Conservation (phyloP, 2,797 vertebrate species). For the Silurus aristotelis region DNA sequence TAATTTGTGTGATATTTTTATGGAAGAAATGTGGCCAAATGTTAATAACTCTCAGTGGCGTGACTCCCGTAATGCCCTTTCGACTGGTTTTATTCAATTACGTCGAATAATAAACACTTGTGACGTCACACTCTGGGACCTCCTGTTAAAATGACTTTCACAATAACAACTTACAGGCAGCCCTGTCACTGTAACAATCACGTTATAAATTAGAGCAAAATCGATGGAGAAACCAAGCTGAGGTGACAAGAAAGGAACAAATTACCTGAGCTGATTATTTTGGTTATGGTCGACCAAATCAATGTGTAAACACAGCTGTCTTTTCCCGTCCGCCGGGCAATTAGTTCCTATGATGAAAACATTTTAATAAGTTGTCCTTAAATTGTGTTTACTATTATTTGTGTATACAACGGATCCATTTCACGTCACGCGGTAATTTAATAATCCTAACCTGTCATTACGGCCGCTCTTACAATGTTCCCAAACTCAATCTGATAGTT, state of each 20-base stretch:
- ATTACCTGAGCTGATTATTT: conserved; percentile 60
- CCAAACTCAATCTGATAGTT: conserved; percentile 72
- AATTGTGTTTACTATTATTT: conserved; percentile 75
- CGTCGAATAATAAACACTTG: conserved; percentile 39
- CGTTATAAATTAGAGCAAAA: neutral
- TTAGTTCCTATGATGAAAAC: conserved; percentile 79
- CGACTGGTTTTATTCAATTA: conserved; percentile 32
- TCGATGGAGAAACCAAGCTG: neutral
- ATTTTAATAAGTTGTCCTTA: conserved; percentile 71
- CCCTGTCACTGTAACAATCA: neutral
- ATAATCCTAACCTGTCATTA: conserved; percentile 83
- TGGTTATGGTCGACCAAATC: conserved; percentile 60
- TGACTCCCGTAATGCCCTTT: conserved; percentile 26
- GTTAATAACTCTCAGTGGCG: conserved; percentile 24
- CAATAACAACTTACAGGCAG: neutral
- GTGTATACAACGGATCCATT: conserved; percentile 79
- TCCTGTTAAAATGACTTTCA: neutral
- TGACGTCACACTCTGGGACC: conserved; percentile 48
- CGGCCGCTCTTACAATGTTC: conserved; percentile 64
- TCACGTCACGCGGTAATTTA: conserved; percentile 81
- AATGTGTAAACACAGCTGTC: conserved; percentile 77
- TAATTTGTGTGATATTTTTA: neutral
- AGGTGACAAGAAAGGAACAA: conserved; percentile 63
- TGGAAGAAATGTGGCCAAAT: conserved; percentile 15
- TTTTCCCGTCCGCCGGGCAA: conserved; percentile 74